Evolutionary conservation across 2,888 invertebrate genomes (phyloP).

Genomic region (Chesias legatella): DNA sequence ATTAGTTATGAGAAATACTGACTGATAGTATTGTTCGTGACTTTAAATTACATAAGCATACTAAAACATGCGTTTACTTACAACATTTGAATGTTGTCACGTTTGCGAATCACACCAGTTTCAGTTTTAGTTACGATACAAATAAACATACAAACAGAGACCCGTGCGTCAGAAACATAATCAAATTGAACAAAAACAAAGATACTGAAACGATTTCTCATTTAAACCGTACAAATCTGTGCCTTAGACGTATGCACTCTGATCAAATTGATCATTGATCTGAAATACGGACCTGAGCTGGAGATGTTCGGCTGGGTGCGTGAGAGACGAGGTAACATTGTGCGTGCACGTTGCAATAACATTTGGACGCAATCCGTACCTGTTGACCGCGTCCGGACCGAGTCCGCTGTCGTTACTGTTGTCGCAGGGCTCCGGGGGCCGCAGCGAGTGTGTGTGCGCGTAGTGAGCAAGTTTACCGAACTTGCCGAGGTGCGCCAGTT

Average conservation of each 20-base stretch:
- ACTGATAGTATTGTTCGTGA: no score
- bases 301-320: no score
- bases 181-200: no score
- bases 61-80: neutral
- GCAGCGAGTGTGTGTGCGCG: slow-evolving; percentile 69
- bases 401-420: slow-evolving; percentile 95
- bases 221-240: no score
- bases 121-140: no score
- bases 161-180: neutral
- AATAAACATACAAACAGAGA: neutral
- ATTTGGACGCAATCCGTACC: slow-evolving; percentile 45
- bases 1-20: no score
- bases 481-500: slow-evolving; percentile 60
- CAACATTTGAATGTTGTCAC: neutral
- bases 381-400: slow-evolving; percentile 85
- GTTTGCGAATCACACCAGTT: neutral
- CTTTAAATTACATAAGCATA: slow-evolving; percentile 5
- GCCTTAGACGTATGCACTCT: no score
- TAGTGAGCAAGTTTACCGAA: slow-evolving; percentile 64
- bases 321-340: neutral
- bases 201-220: no score
- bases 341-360: slow-evolving; percentile 8
- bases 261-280: no score
- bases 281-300: no score
- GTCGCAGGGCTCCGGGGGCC: slow-evolving; percentile 84